Evolutionary conservation across 1,140 invertebrate species (phyloP), one percentile per base, ranked within the genome.

Genomic region (Ephestia elutella): DNA sequence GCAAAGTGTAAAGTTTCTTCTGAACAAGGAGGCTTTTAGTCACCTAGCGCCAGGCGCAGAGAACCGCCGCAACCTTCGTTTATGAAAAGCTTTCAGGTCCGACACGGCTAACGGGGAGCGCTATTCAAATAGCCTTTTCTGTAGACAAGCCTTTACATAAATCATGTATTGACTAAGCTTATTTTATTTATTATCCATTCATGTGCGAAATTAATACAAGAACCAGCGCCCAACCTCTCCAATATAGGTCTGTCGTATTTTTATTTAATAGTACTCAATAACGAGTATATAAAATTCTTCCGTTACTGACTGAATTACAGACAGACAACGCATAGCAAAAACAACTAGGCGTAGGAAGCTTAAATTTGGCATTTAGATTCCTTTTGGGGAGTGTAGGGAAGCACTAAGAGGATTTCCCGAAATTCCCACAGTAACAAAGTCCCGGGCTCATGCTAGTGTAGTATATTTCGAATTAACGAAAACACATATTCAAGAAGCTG

Each of bases 31-130:
- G 57, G 78, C 75, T 78, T 80, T 82, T 82, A 80, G 71, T 62
- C 71, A 73, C 71, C 71, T 73, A 74, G 66, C 68, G 70, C 60
- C 60, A 35, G 13, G 32, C 32, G 68, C 73, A 75, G 68, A 78
- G 78, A 74, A 72, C 74, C 71, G 66, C 64, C 21, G 7, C 66
- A 50, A 65, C 56, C 59, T 78, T 73, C 76, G 71, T 80, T 87
- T 85, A 81, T 83, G 78, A 81, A 82, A 82, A 85, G 80, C 84
- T 83, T 83, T 83, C 78, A 85, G 70, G 71, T 81, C 76, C 70
- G 75, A 78, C 68, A 77, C 61, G n/a, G n/a, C 72, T 77, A 71
- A 70, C 68, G 64, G 69, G 65, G 70, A 63, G 66, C 71, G 71
- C 80, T 82, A 85, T 86, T 82, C 78, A 87, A 85, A 87, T 85